Conservation (phyloP, 1,140 invertebrate genomes). For the Neoseiulus cucumeris region DNA sequence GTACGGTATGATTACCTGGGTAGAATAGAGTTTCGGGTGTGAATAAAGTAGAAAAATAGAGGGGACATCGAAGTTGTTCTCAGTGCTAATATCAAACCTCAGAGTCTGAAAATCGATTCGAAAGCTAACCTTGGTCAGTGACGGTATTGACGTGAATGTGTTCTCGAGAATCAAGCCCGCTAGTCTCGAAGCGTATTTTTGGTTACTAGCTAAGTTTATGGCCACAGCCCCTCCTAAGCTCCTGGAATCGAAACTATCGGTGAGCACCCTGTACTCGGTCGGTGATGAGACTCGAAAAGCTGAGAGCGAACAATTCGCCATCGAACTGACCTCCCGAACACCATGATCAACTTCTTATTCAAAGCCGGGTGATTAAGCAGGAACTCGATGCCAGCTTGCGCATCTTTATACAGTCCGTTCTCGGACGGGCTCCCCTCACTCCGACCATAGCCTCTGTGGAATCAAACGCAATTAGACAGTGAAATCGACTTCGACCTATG, state of each 20-base stretch:
- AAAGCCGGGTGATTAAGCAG: slow-evolving; percentile 55
- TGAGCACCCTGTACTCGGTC: too few species aligned
- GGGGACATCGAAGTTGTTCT: too few species aligned
- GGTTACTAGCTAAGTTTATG: slow-evolving; percentile 52
- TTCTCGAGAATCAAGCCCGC: slow-evolving; percentile 59
- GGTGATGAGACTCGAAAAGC: too few species aligned
- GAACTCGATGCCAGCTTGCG: slow-evolving; percentile 63
- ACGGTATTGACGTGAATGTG: slow-evolving; percentile 76
- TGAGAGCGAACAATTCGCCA: too few species aligned
- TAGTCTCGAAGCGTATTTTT: slow-evolving; percentile 42
- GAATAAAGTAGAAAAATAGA: too few species aligned
- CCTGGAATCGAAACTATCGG: slow-evolving; percentile 21
- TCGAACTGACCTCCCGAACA: slow-evolving; percentile 53
- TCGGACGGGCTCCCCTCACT: slow-evolving; percentile 71
- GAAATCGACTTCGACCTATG: not conserved
- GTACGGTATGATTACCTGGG: slow-evolving; percentile 6
- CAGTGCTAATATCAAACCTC: too few species aligned
- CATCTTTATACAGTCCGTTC: slow-evolving; percentile 58
- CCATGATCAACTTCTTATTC: slow-evolving; percentile 56
- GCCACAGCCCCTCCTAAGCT: slow-evolving; percentile 53
- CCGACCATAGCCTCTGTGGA: slow-evolving; percentile 53
- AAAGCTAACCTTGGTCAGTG: slow-evolving; percentile 9
- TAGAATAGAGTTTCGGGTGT: too few species aligned
- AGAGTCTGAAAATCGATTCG: too few species aligned
- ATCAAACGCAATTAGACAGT: not conserved